phyloP scores from a whole-genome alignment of 1,140 invertebrate genomes.

The Mamestra configurata region DNA sequence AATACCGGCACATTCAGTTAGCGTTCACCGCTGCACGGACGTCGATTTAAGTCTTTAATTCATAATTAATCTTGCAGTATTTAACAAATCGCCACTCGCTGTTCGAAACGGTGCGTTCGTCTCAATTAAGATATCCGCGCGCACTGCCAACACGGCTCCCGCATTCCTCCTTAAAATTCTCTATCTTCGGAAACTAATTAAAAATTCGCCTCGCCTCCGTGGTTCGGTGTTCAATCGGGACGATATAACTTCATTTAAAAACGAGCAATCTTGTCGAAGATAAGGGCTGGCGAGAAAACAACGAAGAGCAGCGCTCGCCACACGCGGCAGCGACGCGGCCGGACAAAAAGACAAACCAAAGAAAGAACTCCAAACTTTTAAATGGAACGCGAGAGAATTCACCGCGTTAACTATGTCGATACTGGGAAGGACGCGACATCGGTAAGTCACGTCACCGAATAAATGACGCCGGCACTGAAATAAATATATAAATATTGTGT shows the following conservation, averaged over 20 bases:
- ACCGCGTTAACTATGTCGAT: conserved; percentile 86
- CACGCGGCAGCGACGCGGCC: conserved; percentile 76
- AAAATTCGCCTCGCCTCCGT: conserved; percentile 86
- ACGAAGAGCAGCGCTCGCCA: conserved; percentile 83
- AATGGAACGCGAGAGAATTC: conserved; percentile 85
- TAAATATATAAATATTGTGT: conserved; percentile 87
- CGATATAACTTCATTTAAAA: conserved; percentile 88
- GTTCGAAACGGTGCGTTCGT: conserved; percentile 67
- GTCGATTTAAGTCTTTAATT: conserved; percentile 71
- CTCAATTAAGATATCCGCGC: conserved; percentile 84
- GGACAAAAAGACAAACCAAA: conserved; percentile 78
- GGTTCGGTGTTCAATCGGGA: conserved; percentile 82
- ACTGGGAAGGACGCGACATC: conserved; percentile 86
- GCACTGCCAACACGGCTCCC: conserved; percentile 76
- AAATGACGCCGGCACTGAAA: conserved; percentile 81
- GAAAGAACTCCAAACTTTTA: conserved; percentile 82
- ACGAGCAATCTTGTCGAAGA: conserved; percentile 86
- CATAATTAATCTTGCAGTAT: conserved; percentile 74
- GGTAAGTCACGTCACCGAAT: conserved; percentile 87
- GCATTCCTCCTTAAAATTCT: conserved; percentile 85
- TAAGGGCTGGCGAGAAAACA: conserved; percentile 86
- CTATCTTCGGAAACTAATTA: conserved; percentile 88
- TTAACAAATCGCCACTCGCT: conserved; percentile 72
- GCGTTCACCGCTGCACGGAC: conserved; percentile 56
- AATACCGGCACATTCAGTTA: conserved; percentile 59